These are phyloP conservation scores for Clarias pachynema DNA, from an alignment of 2,797 vertebrate species.

Conservation along the genomic window DNA sequence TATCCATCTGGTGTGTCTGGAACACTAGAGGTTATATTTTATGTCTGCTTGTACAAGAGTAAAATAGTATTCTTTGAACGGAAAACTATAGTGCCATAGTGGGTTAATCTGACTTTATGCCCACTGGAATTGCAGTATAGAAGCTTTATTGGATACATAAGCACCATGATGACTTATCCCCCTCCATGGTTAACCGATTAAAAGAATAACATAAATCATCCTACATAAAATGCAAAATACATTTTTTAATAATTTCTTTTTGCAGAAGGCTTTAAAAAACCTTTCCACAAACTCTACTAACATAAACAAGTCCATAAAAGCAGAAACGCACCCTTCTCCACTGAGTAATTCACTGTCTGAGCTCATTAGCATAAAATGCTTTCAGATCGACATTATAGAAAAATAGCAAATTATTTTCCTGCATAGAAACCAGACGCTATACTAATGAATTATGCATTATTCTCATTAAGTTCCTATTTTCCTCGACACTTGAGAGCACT, in stretches of 20 bases:
- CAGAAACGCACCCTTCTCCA: not conserved
- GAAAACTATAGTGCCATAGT: not conserved
- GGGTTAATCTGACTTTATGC: slow-evolving; percentile 41
- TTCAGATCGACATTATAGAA: slow-evolving; percentile 32
- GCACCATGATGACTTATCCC: not conserved
- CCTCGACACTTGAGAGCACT: slow-evolving; percentile 58
- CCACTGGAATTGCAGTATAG: slow-evolving; percentile 23
- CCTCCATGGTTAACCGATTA: slow-evolving; percentile 8
- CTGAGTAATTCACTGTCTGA: slow-evolving; percentile 3
- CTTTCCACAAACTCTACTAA: not conserved
- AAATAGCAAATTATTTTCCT: slow-evolving; percentile 46
- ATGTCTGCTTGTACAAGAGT: slow-evolving; percentile 42
- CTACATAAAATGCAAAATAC: not conserved
- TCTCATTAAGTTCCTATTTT: slow-evolving; percentile 52
- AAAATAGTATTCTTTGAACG: slow-evolving; percentile 39
- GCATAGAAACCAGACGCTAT: slow-evolving; percentile 43
- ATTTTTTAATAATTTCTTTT: not conserved
- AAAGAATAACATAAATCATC: not conserved
- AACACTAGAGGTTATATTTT: slow-evolving; percentile 37
- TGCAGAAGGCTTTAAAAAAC: not conserved
- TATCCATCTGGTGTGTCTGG: slow-evolving; percentile 56
- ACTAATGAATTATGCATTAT: slow-evolving; percentile 63
- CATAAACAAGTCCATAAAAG: slow-evolving; percentile 14
- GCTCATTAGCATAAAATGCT: slow-evolving; percentile 46
- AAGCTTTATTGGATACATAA: not conserved